A percentile compares a stretch with the other conserved stretches of the same genome.
phyloP scores from a whole-genome alignment of 92 coral and sea anemone species.

The Heteractis magnifica region DNA sequence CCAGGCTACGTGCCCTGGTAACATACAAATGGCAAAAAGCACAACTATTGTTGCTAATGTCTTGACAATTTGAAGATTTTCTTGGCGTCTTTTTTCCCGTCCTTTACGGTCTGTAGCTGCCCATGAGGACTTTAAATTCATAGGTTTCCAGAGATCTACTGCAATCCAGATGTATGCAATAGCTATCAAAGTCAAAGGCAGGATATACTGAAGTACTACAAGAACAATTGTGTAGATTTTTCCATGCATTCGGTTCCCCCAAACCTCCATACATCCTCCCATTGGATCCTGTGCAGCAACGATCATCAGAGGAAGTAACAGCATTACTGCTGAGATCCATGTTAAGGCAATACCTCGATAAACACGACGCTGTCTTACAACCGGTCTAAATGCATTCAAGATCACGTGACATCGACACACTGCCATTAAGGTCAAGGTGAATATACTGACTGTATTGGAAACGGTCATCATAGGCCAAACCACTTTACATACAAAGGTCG shows the following conservation, averaged over 20 bases:
- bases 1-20: slow-evolving; percentile 67
- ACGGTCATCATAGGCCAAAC: slow-evolving; percentile 71
- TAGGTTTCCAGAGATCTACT: slow-evolving; percentile 54
- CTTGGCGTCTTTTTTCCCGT: slow-evolving; percentile 49
- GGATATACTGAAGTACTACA: slow-evolving; percentile 57
- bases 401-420: slow-evolving; percentile 63
- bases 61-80: slow-evolving; percentile 55
- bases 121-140: slow-evolving; percentile 32
- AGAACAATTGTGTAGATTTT: slow-evolving; percentile 56
- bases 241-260: slow-evolving; percentile 42
- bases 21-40: slow-evolving; percentile 58
- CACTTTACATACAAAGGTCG: slow-evolving; percentile 45
- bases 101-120: slow-evolving; percentile 30
- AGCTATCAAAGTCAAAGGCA: slow-evolving; percentile 59
- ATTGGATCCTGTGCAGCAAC: slow-evolving; percentile 40
- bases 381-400: slow-evolving; percentile 51
- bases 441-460: slow-evolving; percentile 60
- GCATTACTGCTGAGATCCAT: slow-evolving; percentile 32
- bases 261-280: slow-evolving; percentile 62
- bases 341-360: slow-evolving; percentile 35
- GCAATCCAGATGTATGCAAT: slow-evolving; percentile 65
- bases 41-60: slow-evolving; percentile 56
- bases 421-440: slow-evolving; percentile 59
- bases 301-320: slow-evolving; percentile 46
- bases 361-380: slow-evolving; percentile 38